phyloP scores from a whole-genome alignment of 2,888 invertebrate species.

The Cephus nigrinus region DNA sequence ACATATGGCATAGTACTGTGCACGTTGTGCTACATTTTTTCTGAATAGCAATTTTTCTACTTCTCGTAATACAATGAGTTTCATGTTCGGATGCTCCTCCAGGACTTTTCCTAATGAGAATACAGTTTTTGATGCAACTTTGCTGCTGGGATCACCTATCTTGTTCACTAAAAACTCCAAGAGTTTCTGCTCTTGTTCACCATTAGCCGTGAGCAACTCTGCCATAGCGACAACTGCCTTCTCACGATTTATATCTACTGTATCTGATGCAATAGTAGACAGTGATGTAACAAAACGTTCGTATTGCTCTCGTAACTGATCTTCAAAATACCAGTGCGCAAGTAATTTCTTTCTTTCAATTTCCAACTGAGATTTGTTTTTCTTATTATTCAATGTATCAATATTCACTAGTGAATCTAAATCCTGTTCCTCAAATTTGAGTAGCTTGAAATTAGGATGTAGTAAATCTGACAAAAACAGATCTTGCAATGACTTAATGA shows the following conservation, averaged over 20 bases:
- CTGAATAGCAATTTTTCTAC: slow-evolving; percentile 92
- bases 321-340: slow-evolving; percentile 90
- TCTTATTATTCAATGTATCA: slow-evolving; percentile 72
- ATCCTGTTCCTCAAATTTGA: slow-evolving; percentile 75
- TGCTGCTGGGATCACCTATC: slow-evolving; percentile 91
- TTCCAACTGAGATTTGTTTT: slow-evolving; percentile 37
- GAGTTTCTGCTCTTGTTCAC: slow-evolving; percentile 88
- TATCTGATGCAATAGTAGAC: slow-evolving; percentile 80
- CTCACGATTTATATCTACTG: slow-evolving; percentile 82
- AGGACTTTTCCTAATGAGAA: slow-evolving; percentile 87
- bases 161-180: slow-evolving; percentile 90
- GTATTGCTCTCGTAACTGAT: slow-evolving; percentile 84
- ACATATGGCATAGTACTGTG: slow-evolving; percentile 95
- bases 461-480: slow-evolving; percentile 79
- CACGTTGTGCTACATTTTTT: slow-evolving; percentile 83
- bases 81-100: slow-evolving; percentile 91
- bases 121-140: slow-evolving; percentile 89
- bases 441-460: slow-evolving; percentile 74
- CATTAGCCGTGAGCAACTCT: slow-evolving; percentile 80
- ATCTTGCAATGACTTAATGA: slow-evolving; percentile 82
- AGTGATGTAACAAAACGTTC: slow-evolving; percentile 79
- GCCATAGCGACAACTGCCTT: slow-evolving; percentile 82
- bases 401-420: slow-evolving; percentile 71
- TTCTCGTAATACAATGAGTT: slow-evolving; percentile 85
- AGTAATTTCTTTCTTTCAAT: slow-evolving; percentile 75